These are phyloP conservation scores for Eupithecia subumbrata DNA, from an alignment of 2,888 invertebrate genomes.

Conservation along the genomic window DNA sequence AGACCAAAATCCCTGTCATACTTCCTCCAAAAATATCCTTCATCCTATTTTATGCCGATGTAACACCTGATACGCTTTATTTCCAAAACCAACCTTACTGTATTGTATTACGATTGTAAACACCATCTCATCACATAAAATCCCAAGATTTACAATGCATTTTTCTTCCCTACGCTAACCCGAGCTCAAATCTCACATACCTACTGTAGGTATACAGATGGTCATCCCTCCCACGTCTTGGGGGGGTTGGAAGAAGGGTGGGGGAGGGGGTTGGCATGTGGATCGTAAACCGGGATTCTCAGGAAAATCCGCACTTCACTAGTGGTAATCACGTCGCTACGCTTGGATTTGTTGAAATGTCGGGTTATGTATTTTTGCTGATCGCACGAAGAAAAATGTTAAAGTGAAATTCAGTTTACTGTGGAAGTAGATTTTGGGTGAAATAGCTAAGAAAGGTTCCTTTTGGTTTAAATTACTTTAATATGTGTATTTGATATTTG, in stretches of 20 bases:
- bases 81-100: slow-evolving; percentile 7
- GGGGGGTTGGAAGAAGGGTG: slow-evolving; percentile 41
- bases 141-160: slow-evolving; percentile 16
- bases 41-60: neutral
- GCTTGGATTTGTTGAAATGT: slow-evolving; percentile 69
- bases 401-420: neutral
- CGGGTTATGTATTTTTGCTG: slow-evolving; percentile 44
- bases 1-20: neutral
- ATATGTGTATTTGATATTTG: too few relatives aligned
- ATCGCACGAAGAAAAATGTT: slow-evolving; percentile 21
- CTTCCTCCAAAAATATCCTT: neutral
- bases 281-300: slow-evolving; percentile 78
- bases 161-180: slow-evolving; percentile 37
- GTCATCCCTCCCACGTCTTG: slow-evolving; percentile 57
- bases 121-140: slow-evolving; percentile 10
- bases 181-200: slow-evolving; percentile 50
- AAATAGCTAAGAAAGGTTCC: too few relatives aligned
- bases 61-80: neutral
- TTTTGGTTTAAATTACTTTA: too few relatives aligned
- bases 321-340: slow-evolving; percentile 72
- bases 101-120: slow-evolving; percentile 4
- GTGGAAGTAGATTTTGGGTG: neutral
- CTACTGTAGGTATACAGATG: slow-evolving; percentile 51
- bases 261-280: slow-evolving; percentile 55
- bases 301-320: slow-evolving; percentile 79